phyloP scores from a whole-genome alignment of 2,113 vertebrate genomes.

The Anhinga anhinga region DNA sequence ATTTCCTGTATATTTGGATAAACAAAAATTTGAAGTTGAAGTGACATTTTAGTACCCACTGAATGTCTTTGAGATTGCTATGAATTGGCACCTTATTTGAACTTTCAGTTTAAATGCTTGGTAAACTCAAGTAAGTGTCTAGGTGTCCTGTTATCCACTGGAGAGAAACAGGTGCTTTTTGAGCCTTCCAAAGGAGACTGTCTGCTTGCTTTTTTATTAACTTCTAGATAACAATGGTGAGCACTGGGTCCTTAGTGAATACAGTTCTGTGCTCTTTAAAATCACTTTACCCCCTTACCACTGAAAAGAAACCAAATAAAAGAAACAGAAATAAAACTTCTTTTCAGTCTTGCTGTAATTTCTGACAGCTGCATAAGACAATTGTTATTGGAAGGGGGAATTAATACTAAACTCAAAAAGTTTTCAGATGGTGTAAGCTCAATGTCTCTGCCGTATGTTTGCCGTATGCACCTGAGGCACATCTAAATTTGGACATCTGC shows the following conservation, averaged over 20 bases:
- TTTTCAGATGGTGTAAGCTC: conserved; percentile 16
- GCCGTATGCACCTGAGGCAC: conserved; percentile 58
- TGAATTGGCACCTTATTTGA: background rate
- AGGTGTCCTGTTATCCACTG: background rate
- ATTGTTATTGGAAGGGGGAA: background rate
- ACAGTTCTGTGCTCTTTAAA: background rate
- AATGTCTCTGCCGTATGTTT: conserved; percentile 17
- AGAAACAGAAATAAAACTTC: conserved; percentile 18
- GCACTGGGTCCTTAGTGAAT: background rate
- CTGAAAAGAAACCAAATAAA: background rate
- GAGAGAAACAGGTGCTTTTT: background rate
- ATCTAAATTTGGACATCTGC: conserved; percentile 39
- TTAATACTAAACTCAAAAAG: background rate
- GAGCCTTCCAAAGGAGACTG: background rate
- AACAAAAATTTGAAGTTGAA: background rate
- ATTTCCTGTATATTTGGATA: background rate
- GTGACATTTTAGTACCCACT: background rate
- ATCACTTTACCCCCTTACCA: background rate
- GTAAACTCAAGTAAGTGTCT: background rate
- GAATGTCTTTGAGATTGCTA: background rate
- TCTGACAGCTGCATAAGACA: conserved; percentile 35
- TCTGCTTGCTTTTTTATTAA: conserved; percentile 1
- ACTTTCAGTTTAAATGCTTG: background rate
- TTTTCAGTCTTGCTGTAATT: background rate
- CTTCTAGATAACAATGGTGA: background rate